Conservation (phyloP, 1,140 invertebrate genomes). For the Harpegnathos saltator region DNA sequence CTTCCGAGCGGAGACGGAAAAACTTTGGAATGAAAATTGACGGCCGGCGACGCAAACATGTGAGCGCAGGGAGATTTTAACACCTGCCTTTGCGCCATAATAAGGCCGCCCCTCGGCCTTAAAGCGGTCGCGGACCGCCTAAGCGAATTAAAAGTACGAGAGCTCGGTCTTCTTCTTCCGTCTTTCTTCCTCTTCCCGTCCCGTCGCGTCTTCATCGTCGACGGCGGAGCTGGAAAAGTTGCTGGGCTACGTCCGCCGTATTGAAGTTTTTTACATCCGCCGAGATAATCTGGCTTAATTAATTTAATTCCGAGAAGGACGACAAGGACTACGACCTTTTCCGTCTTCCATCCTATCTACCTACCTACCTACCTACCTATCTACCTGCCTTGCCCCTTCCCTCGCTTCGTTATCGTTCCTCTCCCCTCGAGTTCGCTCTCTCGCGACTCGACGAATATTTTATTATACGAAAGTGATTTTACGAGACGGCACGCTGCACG, state of each 20-base stretch:
- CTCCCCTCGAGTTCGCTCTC: constrained; percentile 3
- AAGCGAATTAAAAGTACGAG: constrained; percentile 77
- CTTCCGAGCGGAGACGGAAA: constrained; percentile 28
- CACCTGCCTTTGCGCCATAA: constrained; percentile 68
- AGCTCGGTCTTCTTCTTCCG: constrained; percentile 8
- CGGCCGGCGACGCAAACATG: constrained; percentile 67
- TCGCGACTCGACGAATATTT: constrained; percentile 46
- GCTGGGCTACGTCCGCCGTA: constrained; percentile 50
- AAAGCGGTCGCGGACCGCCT: constrained; percentile 54
- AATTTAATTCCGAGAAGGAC: constrained; percentile 70
- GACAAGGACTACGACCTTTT: constrained; percentile 28
- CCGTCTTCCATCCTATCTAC: background rate
- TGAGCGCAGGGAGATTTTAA: constrained; percentile 62
- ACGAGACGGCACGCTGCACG: constrained; percentile 34
- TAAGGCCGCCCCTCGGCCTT: constrained; percentile 60
- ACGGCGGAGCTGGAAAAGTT: constrained; percentile 51
- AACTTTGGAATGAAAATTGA: constrained; percentile 78
- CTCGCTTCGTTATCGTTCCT: constrained; percentile 42
- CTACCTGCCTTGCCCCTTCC: background rate
- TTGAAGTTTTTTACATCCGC: constrained; percentile 72
- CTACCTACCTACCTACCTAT: background rate
- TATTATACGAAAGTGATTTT: constrained; percentile 54
- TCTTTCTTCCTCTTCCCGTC: background rate
- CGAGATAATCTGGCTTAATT: constrained; percentile 76
- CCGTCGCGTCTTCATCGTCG: constrained; percentile 18